These are phyloP conservation scores for Lacerta viridis DNA, from an alignment of 2,797 vertebrate species.

Conservation along the genomic window DNA sequence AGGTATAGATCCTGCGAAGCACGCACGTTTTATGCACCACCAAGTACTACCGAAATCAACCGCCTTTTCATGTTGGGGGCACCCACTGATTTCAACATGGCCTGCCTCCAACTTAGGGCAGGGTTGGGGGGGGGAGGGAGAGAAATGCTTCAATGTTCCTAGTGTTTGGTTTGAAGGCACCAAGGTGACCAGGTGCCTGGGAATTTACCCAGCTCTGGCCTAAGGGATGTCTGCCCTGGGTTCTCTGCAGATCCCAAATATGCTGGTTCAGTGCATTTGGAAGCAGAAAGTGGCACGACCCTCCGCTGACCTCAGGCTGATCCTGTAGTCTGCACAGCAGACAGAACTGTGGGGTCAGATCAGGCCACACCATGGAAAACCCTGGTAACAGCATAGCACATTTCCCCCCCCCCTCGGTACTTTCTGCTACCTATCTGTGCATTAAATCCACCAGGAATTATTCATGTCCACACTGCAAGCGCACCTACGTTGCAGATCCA, in stretches of 20 bases:
- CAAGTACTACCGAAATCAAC: not conserved
- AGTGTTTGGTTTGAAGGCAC: not conserved
- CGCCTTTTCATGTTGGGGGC: not conserved
- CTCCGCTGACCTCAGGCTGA: not conserved
- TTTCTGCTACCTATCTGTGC: conserved; percentile 7
- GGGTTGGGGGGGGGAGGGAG: not conserved
- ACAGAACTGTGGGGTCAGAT: not conserved
- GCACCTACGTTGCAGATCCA: conserved; percentile 23
- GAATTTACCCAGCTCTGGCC: not conserved
- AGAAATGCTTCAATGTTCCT: not conserved
- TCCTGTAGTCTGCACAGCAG: conserved; percentile 26
- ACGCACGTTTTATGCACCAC: conserved; percentile 27
- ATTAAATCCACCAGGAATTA: not conserved
- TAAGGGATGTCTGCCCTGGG: not conserved
- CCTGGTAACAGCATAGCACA: not conserved
- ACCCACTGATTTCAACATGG: not conserved
- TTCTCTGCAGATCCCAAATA: conserved; percentile 3
- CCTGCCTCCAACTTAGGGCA: not conserved
- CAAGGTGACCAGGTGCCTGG: not conserved
- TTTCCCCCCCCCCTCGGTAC: not conserved
- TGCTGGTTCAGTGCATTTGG: conserved; percentile 12
- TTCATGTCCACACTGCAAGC: accelerated
- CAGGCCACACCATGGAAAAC: not conserved
- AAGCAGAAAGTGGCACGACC: not conserved
- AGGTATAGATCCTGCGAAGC: conserved; percentile 62